Base-by-base conservation (phyloP, 2,113 vertebrate genomes). In the Centropus unirufus region DNA sequence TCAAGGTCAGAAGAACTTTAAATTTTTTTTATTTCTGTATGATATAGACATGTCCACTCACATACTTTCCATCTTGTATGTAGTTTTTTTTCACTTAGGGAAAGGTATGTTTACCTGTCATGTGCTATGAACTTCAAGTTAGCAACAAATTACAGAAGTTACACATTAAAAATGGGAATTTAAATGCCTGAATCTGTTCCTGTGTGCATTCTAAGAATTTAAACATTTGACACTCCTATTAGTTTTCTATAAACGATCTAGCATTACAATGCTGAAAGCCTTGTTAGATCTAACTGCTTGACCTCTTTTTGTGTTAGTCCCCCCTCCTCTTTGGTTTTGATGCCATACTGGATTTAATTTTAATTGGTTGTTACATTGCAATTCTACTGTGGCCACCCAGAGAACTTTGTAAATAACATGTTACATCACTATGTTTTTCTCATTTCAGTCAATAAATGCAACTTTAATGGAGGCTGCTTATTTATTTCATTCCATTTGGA, bases 351-450 rank as follows among this genome's bases (percentile, higher is more conserved):
- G 20, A 75, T 73, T 91, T 93, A 17, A 40, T 91, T 93, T 94
- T 97, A 97, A 96, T 93, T 93, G 70, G 36, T 66, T 90, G 20
- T 83, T 96, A 80, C 79, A 42, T 42, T 64, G 17, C 29, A 66
- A 5, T 79, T 95, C 73, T 87, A 19, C 63, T 63, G 24, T 57
- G 83, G 47, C 61, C 54, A 84, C 42, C 16, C 42, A 68, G 46
- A 90, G 30, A 70, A 69, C 80, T 91, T 90, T 83, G 30, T 61
- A 92, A 93, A 72, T 67, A 95, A 52, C 69, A 44, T 34, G 21
- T 81, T 93, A 84, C 39, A 87, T 80, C 47, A 91, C 24, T 70
- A n/a, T 52, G 11, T 66, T 92, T 34, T 32, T 92, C 63, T 74
- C n/a, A 70, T 78, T 94, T 87, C 59, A 70, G 26, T 68, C 30